Conservation (phyloP, 1,140 invertebrate species). For the Gonatopus flavifemur region DNA sequence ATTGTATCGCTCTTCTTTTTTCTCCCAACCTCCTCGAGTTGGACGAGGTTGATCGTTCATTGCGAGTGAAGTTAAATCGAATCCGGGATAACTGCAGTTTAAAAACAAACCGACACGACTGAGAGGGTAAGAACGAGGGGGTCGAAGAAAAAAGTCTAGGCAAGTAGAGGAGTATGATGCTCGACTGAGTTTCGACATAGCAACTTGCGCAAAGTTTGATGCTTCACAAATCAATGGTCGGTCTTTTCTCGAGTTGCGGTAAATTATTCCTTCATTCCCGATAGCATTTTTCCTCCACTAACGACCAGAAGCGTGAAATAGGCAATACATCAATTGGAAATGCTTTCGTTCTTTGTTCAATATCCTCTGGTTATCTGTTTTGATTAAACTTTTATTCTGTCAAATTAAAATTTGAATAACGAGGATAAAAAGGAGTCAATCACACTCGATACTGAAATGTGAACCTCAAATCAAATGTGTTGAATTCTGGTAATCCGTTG, state of each 20-base stretch:
- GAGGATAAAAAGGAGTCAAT: too few relatives aligned
- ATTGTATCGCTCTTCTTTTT: constrained; percentile 33
- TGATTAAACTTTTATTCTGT: too few relatives aligned
- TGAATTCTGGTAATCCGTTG: too few relatives aligned
- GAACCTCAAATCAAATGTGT: too few relatives aligned
- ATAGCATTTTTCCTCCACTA: too few relatives aligned
- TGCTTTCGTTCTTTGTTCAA: too few relatives aligned
- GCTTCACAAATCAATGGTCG: constrained; percentile 44
- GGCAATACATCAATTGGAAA: too few relatives aligned
- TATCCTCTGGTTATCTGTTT: too few relatives aligned
- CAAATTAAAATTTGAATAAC: too few relatives aligned
- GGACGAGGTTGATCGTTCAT: constrained; percentile 25
- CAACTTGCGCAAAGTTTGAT: constrained; percentile 39
- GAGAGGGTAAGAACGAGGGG: constrained; percentile 6
- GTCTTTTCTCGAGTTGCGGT: constrained; percentile 39
- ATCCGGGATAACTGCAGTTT: constrained; percentile 42
- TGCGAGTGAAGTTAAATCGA: constrained; percentile 50
- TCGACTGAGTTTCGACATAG: constrained; percentile 31
- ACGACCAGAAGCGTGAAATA: too few relatives aligned
- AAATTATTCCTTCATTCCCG: constrained; percentile 30
- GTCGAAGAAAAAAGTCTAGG: not conserved
- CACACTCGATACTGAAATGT: too few relatives aligned
- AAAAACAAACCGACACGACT: constrained; percentile 35
- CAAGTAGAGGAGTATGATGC: constrained; percentile 21
- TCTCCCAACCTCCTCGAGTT: constrained; percentile 14